These are phyloP conservation scores for Caenorhabditis panamensis DNA, from an alignment of 2,888 invertebrate genomes.

Conservation along the genomic window DNA sequence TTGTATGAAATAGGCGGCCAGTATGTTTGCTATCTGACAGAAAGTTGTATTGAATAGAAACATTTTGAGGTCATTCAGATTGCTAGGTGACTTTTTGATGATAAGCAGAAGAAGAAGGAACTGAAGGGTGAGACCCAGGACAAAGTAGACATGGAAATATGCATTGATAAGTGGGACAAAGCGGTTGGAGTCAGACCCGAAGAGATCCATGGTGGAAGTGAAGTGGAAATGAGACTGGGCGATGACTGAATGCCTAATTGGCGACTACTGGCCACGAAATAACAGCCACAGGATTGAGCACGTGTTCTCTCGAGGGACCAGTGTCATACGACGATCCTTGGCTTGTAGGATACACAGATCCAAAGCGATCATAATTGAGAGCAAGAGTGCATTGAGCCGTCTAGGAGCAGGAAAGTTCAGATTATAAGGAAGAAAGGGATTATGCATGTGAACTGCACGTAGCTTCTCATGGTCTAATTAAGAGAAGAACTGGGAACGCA, in stretches of 20 bases:
- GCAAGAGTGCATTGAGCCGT: neutral
- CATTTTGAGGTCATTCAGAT: conserved; percentile 32
- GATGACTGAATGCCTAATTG: too few relatives aligned
- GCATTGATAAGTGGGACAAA: conserved; percentile 34
- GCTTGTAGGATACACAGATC: neutral
- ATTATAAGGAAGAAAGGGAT: neutral
- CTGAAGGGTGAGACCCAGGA: conserved; percentile 26
- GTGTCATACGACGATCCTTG: conserved; percentile 6
- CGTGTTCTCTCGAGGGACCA: conserved; percentile 14
- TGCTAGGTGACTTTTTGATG: conserved; percentile 36
- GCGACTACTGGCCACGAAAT: neutral
- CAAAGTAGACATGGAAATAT: conserved; percentile 38
- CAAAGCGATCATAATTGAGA: neutral
- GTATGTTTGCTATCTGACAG: conserved; percentile 47
- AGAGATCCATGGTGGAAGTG: conserved; percentile 29
- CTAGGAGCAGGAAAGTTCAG: neutral
- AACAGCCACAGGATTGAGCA: conserved; percentile 1
- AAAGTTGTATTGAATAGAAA: conserved; percentile 43
- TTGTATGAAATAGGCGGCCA: conserved; percentile 42
- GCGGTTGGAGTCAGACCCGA: conserved; percentile 22
- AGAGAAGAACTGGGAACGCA: neutral
- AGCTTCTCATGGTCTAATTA: neutral
- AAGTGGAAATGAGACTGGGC: neutral
- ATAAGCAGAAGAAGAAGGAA: conserved; percentile 28
- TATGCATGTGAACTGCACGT: conserved; percentile 22